These are phyloP conservation scores for Chelidonichthys spinosus DNA, from an alignment of 2,797 vertebrate species.

Conservation along the genomic window DNA sequence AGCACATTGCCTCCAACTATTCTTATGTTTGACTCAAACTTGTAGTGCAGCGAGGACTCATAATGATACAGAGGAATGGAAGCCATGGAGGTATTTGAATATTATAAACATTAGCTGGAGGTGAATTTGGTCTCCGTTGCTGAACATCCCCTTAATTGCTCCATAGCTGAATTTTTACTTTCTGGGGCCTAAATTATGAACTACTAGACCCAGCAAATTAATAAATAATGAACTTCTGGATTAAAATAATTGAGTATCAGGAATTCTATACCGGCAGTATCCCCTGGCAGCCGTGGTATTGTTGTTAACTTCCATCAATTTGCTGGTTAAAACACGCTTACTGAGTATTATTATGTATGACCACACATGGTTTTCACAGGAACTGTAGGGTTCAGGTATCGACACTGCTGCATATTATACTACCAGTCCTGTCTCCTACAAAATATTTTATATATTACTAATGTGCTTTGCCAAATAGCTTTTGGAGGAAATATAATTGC, in stretches of 20 bases:
- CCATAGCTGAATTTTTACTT: constrained; percentile 73
- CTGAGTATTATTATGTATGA: constrained; percentile 24
- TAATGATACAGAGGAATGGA: constrained; percentile 77
- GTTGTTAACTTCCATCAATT: constrained; percentile 49
- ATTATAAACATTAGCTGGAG: constrained; percentile 83
- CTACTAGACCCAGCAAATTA: constrained; percentile 68
- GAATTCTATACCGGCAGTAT: constrained; percentile 53
- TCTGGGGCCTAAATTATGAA: constrained; percentile 78
- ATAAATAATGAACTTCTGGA: constrained; percentile 71
- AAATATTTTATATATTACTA: not conserved
- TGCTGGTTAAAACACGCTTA: constrained; percentile 51
- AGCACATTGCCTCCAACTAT: constrained; percentile 79
- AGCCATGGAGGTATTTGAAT: constrained; percentile 74
- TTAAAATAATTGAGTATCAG: constrained; percentile 70
- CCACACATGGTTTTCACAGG: constrained; percentile 12
- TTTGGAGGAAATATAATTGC: constrained; percentile 7
- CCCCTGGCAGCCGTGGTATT: constrained; percentile 42
- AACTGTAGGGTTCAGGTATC: not conserved
- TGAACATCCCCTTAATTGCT: constrained; percentile 80
- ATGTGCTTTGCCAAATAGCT: not conserved
- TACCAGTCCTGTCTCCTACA: not conserved
- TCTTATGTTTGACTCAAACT: constrained; percentile 73
- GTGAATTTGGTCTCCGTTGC: constrained; percentile 71
- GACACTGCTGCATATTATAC: not conserved
- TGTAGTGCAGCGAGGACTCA: constrained; percentile 68